Evolutionary conservation across 2,888 invertebrate genomes (phyloP).

Genomic region (Julus scanicus): DNA sequence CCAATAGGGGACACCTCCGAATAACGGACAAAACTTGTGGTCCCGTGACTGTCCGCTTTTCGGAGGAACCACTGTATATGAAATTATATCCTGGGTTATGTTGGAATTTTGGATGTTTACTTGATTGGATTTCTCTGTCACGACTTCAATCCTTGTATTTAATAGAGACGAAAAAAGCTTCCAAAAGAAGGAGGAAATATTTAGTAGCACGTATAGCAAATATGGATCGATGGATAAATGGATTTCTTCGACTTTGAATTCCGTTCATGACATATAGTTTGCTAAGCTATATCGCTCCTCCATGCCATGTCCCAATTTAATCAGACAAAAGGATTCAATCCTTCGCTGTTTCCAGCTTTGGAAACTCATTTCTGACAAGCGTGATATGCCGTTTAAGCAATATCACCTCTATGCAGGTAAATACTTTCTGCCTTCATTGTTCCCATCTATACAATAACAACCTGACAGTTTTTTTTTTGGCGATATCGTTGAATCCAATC

Average conservation of each 20-base stretch:
- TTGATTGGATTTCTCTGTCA: conserved; percentile 1
- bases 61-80: too few species aligned
- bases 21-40: too few species aligned
- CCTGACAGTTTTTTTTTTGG: background rate
- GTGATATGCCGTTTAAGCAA: conserved; percentile 45
- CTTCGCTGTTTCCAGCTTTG: conserved; percentile 36
- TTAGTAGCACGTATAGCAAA: conserved; percentile 11
- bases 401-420: conserved; percentile 16
- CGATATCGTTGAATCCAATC: conserved; percentile 35
- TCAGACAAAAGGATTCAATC: conserved; percentile 36
- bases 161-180: background rate
- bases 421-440: conserved; percentile 22
- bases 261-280: conserved; percentile 20
- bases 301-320: conserved; percentile 35
- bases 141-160: background rate
- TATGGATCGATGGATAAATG: conserved; percentile 36
- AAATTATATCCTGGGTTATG: background rate
- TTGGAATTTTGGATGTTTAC: background rate
- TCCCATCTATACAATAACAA: conserved; percentile 1
- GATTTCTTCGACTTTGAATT: conserved; percentile 41
- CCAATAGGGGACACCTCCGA: too few species aligned
- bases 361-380: conserved; percentile 31
- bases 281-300: conserved; percentile 26
- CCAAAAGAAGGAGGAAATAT: background rate
- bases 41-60: too few species aligned